Conservation (phyloP, 2,888 invertebrate species). For the Teleogryllus oceanicus region DNA sequence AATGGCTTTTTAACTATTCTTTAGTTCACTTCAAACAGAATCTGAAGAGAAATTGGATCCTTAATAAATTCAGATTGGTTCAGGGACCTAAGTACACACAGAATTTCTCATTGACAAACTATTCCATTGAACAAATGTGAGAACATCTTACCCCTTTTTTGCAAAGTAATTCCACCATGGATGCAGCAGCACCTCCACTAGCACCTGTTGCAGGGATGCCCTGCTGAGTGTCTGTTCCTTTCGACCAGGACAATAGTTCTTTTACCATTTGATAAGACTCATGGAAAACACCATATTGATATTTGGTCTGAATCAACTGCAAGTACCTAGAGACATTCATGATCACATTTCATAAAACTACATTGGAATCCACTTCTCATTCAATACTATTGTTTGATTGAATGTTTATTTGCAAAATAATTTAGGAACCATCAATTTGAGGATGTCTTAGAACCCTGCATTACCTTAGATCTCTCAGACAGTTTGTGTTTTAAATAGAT, state of each 20-base stretch:
- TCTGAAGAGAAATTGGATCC: no score
- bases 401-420: no score
- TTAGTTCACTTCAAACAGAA: no score
- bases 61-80: no score
- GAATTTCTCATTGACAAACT: not conserved
- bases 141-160: conserved; percentile 31
- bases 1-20: no score
- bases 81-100: not conserved
- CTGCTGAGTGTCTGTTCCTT: conserved; percentile 27
- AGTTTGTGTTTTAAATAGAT: no score
- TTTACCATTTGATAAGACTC: conserved; percentile 45
- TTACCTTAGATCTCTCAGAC: no score
- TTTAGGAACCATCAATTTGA: no score
- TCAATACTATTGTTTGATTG: no score
- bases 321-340: conserved; percentile 43
- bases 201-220: conserved; percentile 47
- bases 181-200: conserved; percentile 52
- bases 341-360: no score
- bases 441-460: no score
- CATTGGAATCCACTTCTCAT: no score
- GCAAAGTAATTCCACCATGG: conserved; percentile 50
- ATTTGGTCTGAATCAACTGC: conserved; percentile 51
- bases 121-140: not conserved
- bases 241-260: conserved; percentile 41
- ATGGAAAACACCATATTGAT: conserved; percentile 50